Evolutionary conservation across 2,797 vertebrate genomes (phyloP).

Genomic region (Rhadinocentrus ornatus): DNA sequence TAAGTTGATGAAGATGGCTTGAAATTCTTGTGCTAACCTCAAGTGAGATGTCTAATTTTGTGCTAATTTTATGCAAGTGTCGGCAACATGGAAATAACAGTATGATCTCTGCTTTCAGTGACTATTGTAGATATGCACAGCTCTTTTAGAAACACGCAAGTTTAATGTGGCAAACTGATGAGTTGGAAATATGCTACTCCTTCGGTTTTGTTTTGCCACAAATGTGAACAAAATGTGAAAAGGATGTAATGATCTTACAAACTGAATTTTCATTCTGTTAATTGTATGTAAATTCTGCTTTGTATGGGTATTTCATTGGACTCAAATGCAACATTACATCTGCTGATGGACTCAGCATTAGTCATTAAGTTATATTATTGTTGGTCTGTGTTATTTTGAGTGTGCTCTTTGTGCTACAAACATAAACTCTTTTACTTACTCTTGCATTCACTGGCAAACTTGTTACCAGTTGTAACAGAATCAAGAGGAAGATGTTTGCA

Average conservation of each 20-base stretch:
- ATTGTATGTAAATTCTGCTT: neutral
- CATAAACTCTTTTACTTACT: constrained; percentile 15
- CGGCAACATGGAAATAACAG: neutral
- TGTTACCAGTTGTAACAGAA: constrained; percentile 14
- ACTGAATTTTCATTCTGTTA: neutral
- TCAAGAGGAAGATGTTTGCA: constrained; percentile 16
- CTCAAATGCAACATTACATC: neutral
- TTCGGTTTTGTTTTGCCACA: neutral
- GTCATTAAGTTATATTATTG: too few species aligned
- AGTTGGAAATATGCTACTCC: too few species aligned
- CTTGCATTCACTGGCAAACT: constrained; percentile 9
- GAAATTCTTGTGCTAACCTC: neutral
- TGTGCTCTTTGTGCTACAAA: neutral
- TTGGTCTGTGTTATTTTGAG: neutral
- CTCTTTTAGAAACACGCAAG: neutral
- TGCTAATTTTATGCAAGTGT: constrained; percentile 11
- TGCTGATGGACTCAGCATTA: neutral
- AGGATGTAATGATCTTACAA: neutral
- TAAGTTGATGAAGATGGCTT: constrained; percentile 3
- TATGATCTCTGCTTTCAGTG: neutral
- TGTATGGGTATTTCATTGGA: neutral
- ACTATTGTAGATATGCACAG: neutral
- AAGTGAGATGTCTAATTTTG: neutral
- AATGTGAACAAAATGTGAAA: neutral
- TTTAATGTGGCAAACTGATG: neutral